These are phyloP conservation scores for Phrynocephalus forsythii DNA, from an alignment of 2,797 vertebrate species.

Conservation along the genomic window DNA sequence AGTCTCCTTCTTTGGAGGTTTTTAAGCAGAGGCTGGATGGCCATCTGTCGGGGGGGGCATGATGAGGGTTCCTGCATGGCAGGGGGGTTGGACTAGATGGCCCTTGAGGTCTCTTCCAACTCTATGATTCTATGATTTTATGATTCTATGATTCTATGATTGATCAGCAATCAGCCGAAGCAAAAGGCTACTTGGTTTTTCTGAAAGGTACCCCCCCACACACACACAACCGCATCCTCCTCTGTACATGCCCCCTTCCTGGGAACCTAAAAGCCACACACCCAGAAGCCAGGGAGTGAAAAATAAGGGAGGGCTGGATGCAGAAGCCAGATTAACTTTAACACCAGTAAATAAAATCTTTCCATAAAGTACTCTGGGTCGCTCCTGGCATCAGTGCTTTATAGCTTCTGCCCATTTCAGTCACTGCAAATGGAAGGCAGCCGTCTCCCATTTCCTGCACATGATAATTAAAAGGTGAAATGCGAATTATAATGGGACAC, in stretches of 20 bases:
- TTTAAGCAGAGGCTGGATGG: no score
- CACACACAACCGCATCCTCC: no score
- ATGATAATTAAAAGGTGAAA: constrained; percentile 65
- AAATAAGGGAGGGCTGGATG: no score
- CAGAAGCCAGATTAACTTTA: constrained; percentile 23
- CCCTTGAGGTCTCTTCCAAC: no score
- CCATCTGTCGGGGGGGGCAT: no score
- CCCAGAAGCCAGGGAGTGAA: not conserved
- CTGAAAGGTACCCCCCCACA: not conserved
- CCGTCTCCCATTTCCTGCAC: constrained; percentile 40
- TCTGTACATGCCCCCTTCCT: constrained; percentile 35
- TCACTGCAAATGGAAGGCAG: constrained; percentile 54
- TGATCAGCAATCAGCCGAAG: no score
- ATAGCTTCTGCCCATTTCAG: constrained; percentile 68
- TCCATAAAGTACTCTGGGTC: constrained; percentile 67
- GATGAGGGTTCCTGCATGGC: no score
- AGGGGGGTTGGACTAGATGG: no score
- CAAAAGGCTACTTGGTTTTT: fast-evolving
- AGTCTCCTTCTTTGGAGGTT: not conserved
- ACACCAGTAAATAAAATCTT: constrained; percentile 71
- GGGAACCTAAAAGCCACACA: not conserved
- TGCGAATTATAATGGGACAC: constrained; percentile 69
- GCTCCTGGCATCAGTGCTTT: constrained; percentile 66
- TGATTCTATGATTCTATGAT: not conserved
- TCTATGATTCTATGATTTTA: no score